Percentiles rank a stretch among this genome's conserved stretches.
phyloP scores from a whole-genome alignment of 2,888 invertebrate species.

The Dermolepida albohirtum region DNA sequence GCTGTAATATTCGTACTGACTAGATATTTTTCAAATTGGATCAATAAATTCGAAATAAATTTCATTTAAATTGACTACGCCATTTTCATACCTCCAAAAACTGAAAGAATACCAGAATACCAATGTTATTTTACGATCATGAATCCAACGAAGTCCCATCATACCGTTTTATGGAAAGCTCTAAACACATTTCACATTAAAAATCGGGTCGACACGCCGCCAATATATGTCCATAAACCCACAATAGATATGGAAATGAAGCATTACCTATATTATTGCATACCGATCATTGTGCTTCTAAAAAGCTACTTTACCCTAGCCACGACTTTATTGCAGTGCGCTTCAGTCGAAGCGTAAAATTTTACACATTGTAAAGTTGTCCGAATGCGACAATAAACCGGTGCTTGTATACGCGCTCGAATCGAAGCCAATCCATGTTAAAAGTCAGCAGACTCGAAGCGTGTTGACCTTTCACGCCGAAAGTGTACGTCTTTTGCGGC shows the following conservation, averaged over 20 bases:
- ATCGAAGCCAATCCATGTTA: too few species aligned
- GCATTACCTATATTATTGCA: constrained; percentile 24
- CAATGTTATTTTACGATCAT: constrained; percentile 3
- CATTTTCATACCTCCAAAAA: not conserved
- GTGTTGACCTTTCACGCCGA: too few species aligned
- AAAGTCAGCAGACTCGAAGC: too few species aligned
- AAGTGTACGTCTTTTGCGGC: too few species aligned
- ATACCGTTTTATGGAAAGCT: not conserved
- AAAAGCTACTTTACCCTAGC: not conserved
- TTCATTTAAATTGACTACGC: too few species aligned
- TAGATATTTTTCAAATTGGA: too few species aligned
- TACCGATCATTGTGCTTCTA: constrained; percentile 3
- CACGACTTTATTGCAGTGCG: not conserved
- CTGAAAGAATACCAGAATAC: not conserved
- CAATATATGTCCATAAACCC: not conserved
- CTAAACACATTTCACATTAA: not conserved
- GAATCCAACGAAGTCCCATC: not conserved
- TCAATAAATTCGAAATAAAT: too few species aligned
- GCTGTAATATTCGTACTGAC: too few species aligned
- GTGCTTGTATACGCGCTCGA: too few species aligned
- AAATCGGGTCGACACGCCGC: constrained; percentile 5
- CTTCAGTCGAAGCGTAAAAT: not conserved
- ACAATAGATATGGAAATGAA: constrained; percentile 2
- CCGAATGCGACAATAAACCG: not conserved
- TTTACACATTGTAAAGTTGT: constrained; percentile 2